Evolutionary conservation across 1,140 invertebrate genomes (phyloP).

Genomic region (Protaetia brevitarsis): DNA sequence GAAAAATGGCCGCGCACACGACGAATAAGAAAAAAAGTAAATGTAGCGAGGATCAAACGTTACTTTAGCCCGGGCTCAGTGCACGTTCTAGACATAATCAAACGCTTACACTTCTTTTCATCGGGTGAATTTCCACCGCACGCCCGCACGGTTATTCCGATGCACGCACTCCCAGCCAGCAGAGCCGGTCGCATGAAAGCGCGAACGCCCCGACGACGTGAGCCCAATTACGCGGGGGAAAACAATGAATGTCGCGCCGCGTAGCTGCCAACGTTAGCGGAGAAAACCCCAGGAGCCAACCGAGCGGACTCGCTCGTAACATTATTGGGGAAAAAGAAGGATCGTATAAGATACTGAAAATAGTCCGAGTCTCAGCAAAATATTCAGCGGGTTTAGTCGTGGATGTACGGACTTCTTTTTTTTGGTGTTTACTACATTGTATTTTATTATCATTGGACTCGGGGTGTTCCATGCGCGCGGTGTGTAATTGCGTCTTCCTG

Average conservation of each 20-base stretch:
- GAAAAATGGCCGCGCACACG: conserved; percentile 22
- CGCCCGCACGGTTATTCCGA: not conserved
- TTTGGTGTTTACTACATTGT: conserved; percentile 21
- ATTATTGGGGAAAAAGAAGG: conserved; percentile 27
- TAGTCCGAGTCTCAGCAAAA: conserved; percentile 23
- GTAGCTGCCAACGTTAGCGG: conserved; percentile 30
- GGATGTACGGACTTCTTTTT: not conserved
- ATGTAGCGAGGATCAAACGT: conserved; percentile 30
- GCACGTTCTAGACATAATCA: conserved; percentile 35
- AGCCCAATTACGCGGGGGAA: not conserved
- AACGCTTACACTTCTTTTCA: conserved; percentile 19
- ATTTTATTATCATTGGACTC: conserved; percentile 14
- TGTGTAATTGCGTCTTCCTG: conserved; percentile 13
- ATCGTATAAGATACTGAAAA: conserved; percentile 20
- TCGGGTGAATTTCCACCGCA: not conserved
- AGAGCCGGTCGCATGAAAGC: not conserved
- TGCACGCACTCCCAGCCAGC: not conserved
- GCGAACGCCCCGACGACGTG: not conserved
- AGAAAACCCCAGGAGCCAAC: conserved; percentile 36
- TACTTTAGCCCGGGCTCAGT: conserved; percentile 25
- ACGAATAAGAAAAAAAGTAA: conserved; percentile 29
- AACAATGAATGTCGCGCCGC: conserved; percentile 1
- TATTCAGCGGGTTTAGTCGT: conserved; percentile 9
- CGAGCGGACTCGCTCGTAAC: conserved; percentile 36
- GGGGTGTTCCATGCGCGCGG: not conserved